Percentiles rank a stretch among this genome's conserved stretches.
Evolutionary conservation across 2,888 invertebrate genomes (phyloP).

Genomic region (Cephus pygmeus): DNA sequence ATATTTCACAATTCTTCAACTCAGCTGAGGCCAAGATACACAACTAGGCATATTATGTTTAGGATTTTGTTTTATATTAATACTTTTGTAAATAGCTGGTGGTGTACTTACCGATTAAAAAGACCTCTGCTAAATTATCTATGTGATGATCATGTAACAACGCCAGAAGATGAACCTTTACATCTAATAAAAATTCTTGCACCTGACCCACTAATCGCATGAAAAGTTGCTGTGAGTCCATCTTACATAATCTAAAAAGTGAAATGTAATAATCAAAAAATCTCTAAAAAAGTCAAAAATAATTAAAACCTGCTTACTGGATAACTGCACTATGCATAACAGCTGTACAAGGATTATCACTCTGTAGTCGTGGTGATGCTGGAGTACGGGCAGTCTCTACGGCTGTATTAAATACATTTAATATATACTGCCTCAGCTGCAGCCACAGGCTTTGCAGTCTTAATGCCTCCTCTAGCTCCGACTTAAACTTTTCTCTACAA

Average conservation of each 20-base stretch:
- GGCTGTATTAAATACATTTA: constrained; percentile 62
- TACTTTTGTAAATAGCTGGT: neutral
- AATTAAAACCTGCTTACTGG: constrained; percentile 56
- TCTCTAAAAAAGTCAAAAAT: neutral
- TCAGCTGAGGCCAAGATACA: neutral
- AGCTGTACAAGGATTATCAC: constrained; percentile 40
- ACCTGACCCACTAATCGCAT: constrained; percentile 73
- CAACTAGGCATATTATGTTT: neutral
- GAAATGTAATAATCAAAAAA: constrained; percentile 20
- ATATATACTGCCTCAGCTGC: constrained; percentile 66
- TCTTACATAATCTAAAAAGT: constrained; percentile 66
- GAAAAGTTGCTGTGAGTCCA: constrained; percentile 75
- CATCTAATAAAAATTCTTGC: constrained; percentile 74
- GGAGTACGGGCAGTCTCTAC: constrained; percentile 47
- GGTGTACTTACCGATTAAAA: constrained; percentile 65
- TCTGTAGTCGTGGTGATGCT: constrained; percentile 38
- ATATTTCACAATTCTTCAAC: neutral
- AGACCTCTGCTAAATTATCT: constrained; percentile 68
- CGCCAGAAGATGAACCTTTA: constrained; percentile 71
- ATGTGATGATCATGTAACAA: constrained; percentile 68
- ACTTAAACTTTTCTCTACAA: constrained; percentile 46
- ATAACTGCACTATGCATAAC: constrained; percentile 65
- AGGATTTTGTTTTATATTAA: neutral
- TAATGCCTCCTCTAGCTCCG: constrained; percentile 64
- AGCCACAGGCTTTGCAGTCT: constrained; percentile 67